Evolutionary conservation across 2,888 invertebrate species (phyloP).

Genomic region (Acanthosepion pharaonis): DNA sequence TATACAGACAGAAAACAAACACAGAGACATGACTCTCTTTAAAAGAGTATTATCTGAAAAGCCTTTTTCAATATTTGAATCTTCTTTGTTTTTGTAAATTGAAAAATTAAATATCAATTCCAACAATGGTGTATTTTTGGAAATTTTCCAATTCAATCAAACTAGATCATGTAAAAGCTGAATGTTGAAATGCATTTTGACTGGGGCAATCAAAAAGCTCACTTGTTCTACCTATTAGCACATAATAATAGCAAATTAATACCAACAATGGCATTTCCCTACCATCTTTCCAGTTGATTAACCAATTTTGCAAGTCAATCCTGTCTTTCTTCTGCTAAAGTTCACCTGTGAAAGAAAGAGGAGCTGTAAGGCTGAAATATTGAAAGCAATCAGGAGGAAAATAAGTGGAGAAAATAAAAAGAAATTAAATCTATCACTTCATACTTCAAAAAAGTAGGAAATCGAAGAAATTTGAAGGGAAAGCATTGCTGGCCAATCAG

Average conservation of each 20-base stretch:
- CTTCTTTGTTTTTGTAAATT: neutral
- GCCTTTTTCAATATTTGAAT: too few species aligned
- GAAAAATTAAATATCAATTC: neutral
- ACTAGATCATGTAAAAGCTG: neutral
- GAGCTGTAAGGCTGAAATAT: neutral
- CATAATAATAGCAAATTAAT: neutral
- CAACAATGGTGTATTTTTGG: neutral
- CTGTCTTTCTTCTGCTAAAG: neutral
- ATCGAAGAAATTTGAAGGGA: neutral
- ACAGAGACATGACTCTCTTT: too few species aligned
- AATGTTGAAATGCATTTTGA: neutral
- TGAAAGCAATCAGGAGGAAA: neutral
- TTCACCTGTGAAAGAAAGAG: neutral
- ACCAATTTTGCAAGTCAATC: too few species aligned
- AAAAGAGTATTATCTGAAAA: too few species aligned
- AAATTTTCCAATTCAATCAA: neutral
- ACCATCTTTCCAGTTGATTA: neutral
- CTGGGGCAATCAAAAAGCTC: neutral
- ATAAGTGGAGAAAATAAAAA: constrained; percentile 33
- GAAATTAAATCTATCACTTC: neutral
- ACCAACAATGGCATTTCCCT: neutral
- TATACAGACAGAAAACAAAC: too few species aligned
- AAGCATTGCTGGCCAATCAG: neutral
- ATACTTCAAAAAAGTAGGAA: neutral
- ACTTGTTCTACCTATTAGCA: neutral